Conservation (phyloP, 2,797 vertebrate species). For the Dallia pectoralis region DNA sequence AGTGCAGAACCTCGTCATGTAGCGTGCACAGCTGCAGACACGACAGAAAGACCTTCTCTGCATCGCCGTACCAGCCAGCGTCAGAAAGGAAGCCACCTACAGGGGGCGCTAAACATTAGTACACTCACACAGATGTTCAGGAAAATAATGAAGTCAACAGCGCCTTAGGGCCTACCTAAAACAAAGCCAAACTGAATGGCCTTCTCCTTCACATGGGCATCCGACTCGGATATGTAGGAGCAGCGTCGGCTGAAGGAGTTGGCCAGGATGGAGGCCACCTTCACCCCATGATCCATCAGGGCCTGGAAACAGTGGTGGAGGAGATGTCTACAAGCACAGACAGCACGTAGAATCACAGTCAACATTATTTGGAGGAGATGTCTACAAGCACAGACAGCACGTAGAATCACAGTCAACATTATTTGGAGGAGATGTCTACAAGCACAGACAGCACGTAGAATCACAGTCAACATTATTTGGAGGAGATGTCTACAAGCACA, state of each 20-base stretch:
- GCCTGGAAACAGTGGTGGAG: constrained; percentile 99
- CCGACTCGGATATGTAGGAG: constrained; percentile 97
- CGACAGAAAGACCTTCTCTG: constrained; percentile 97
- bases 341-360: no score
- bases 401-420: no score
- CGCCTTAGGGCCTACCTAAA: constrained; percentile 73
- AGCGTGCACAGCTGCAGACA: constrained; percentile 96
- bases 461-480: constrained; percentile 57
- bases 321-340: constrained; percentile 80
- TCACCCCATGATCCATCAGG: constrained; percentile 98
- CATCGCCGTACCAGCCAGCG: constrained; percentile 98
- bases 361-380: no score
- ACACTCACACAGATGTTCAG: neutral
- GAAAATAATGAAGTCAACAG: neutral
- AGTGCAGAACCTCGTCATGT: constrained; percentile 95
- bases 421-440: constrained; percentile 90
- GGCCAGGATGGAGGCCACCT: constrained; percentile 95
- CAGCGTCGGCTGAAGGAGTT: constrained; percentile 97
- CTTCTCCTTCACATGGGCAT: constrained; percentile 95
- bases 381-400: constrained; percentile 61
- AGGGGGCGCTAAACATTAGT: neutral
- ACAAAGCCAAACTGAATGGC: constrained; percentile 98
- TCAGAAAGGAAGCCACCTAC: constrained; percentile 95
- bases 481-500: constrained; percentile 85
- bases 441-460: neutral